phyloP scores from a whole-genome alignment of 2,113 vertebrate species.

The Gnathonemus longibarbis region DNA sequence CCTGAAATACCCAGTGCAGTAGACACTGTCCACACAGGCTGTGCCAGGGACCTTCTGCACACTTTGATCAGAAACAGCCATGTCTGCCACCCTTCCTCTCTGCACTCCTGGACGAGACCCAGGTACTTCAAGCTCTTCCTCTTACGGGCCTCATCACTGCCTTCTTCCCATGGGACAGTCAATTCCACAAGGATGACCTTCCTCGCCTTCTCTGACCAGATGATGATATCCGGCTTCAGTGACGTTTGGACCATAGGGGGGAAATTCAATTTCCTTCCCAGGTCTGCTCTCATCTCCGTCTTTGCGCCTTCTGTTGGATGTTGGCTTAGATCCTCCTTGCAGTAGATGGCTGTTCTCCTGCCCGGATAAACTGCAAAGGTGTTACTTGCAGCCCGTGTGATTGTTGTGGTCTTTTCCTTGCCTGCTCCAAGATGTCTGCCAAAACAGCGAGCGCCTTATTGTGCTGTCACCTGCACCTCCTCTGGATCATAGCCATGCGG shows the following conservation, averaged over 20 bases:
- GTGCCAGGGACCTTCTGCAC: neutral
- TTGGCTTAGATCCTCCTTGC: neutral
- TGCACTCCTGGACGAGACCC: neutral
- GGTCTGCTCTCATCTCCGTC: neutral
- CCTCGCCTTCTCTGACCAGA: neutral
- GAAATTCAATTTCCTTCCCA: neutral
- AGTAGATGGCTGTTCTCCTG: neutral
- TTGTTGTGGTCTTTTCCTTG: neutral
- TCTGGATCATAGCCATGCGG: neutral
- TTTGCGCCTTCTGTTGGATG: neutral
- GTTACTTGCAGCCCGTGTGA: neutral
- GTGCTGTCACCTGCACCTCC: too few relatives aligned
- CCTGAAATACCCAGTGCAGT: neutral
- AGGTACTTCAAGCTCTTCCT: neutral
- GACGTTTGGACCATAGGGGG: neutral
- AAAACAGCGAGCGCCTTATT: neutral
- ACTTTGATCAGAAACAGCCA: neutral
- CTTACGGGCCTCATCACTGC: neutral
- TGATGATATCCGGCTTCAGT: neutral
- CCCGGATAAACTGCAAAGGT: neutral
- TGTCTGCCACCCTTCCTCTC: neutral
- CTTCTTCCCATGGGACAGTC: neutral
- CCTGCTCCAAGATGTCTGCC: neutral
- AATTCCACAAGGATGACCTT: neutral
- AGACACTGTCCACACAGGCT: neutral